phyloP scores from a whole-genome alignment of 1,140 invertebrate species.

The Megathymus violae region DNA sequence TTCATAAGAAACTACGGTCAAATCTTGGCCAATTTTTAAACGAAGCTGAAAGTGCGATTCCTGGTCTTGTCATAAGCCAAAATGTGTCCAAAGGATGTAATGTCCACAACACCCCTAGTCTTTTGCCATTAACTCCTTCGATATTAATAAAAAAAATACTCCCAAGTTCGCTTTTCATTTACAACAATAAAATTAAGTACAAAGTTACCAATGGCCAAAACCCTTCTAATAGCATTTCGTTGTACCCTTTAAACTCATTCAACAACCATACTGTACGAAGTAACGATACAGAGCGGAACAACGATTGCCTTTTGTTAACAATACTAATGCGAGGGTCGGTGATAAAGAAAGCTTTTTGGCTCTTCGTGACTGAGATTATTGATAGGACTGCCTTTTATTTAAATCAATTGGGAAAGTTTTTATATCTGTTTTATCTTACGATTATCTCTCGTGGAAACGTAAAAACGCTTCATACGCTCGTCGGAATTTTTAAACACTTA shows the following conservation, averaged over 20 bases:
- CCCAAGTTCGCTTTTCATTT: neutral
- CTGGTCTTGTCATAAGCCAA: no score
- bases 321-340: neutral
- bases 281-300: conserved; percentile 2
- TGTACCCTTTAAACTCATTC: conserved; percentile 34
- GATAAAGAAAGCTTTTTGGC: conserved; percentile 1
- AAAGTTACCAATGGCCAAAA: conserved; percentile 4
- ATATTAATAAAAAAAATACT: neutral
- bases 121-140: no score
- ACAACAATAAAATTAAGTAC: neutral
- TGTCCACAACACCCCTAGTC: no score
- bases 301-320: conserved; percentile 5
- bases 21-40: no score
- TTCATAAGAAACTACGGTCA: no score
- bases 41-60: no score
- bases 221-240: conserved; percentile 47
- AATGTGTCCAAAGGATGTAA: no score
- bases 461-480: neutral
- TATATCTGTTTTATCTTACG: neutral
- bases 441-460: neutral
- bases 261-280: neutral
- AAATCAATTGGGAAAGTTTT: conserved; percentile 3
- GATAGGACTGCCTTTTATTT: neutral
- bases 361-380: neutral
- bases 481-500: neutral